Conservation (phyloP, 2,797 vertebrate species). For the Phrynocephalus guinanensis region DNA sequence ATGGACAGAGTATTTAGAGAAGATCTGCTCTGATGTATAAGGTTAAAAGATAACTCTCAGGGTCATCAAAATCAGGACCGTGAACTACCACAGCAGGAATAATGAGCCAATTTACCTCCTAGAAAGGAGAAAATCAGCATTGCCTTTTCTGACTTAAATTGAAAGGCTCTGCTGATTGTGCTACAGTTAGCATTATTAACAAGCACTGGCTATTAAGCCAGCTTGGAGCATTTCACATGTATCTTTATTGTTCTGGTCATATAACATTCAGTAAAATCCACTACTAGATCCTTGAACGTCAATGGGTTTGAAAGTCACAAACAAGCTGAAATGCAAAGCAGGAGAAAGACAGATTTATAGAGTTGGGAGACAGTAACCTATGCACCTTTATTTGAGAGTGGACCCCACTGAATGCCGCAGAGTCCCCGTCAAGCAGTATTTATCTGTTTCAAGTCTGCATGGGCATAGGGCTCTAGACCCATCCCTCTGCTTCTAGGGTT, state of each 20-base stretch:
- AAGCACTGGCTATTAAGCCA: background rate
- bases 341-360: background rate
- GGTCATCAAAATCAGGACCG: conserved; percentile 2
- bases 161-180: conserved; percentile 19
- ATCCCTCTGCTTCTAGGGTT: too few relatives aligned
- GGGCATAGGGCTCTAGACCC: too few relatives aligned
- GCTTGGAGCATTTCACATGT: background rate
- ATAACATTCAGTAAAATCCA: background rate
- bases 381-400: background rate
- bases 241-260: background rate
- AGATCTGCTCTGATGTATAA: conserved; percentile 10
- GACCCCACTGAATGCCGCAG: too few relatives aligned
- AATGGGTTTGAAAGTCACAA: background rate
- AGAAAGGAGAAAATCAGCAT: conserved; percentile 15
- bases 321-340: background rate
- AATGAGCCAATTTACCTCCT: conserved; percentile 36
- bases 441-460: too few relatives aligned
- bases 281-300: background rate
- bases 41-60: background rate
- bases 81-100: background rate
- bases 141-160: background rate
- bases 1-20: background rate
- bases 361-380: too few relatives aligned
- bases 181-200: background rate
- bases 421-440: too few relatives aligned